These are phyloP conservation scores for Drosophila ficusphila DNA, from an alignment of 1,140 invertebrate species.

Conservation along the genomic window DNA sequence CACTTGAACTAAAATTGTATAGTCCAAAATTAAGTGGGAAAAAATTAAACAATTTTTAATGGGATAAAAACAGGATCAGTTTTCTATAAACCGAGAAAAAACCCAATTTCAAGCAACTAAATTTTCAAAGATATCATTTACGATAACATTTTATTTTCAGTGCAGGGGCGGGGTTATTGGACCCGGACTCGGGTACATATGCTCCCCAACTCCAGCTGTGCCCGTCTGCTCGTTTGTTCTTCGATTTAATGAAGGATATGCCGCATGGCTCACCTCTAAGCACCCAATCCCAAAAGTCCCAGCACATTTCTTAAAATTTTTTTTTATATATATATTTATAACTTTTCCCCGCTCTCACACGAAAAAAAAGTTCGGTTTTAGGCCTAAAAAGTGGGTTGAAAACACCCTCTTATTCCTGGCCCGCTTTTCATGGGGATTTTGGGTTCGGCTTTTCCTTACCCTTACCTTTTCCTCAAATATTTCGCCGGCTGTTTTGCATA, in stretches of 20 bases:
- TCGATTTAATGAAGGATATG: conserved; percentile 83
- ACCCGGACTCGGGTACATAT: conserved; percentile 45
- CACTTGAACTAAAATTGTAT: not conserved
- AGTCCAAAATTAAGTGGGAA: too few relatives aligned
- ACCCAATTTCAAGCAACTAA: too few relatives aligned
- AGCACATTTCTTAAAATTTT: conserved; percentile 31
- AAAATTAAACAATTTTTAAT: too few relatives aligned
- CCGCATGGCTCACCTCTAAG: conserved; percentile 65
- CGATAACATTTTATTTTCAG: not conserved
- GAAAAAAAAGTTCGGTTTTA: conserved; percentile 69
- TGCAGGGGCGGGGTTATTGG: conserved; percentile 30
- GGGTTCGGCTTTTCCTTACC: conserved; percentile 23
- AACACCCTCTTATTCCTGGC: conserved; percentile 15
- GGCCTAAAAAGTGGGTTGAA: conserved; percentile 47
- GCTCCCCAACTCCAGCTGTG: conserved; percentile 36
- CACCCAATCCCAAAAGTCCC: conserved; percentile 33
- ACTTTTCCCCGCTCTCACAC: conserved; percentile 46
- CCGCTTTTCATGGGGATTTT: conserved; percentile 60
- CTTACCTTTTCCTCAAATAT: conserved; percentile 39
- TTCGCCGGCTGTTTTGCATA: conserved; percentile 68
- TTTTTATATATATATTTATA: conserved; percentile 68
- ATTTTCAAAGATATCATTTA: too few relatives aligned
- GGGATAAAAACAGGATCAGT: not conserved
- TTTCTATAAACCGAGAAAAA: too few relatives aligned
- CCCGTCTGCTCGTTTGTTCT: conserved; percentile 78